phyloP scores from a whole-genome alignment of 2,797 vertebrate species.

The Lindbergichthys nudifrons region DNA sequence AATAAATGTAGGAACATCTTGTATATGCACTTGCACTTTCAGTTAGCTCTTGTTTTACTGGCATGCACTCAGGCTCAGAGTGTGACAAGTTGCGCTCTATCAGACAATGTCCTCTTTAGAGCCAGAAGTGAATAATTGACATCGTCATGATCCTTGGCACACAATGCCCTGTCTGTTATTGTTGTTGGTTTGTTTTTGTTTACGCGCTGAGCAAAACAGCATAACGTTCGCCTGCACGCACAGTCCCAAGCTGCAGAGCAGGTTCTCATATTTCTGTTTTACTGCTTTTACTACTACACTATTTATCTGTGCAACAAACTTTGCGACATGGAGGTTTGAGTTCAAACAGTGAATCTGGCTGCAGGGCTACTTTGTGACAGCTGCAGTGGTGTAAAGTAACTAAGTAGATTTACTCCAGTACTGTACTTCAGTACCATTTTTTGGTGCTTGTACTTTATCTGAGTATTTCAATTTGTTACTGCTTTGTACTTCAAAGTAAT shows the following conservation, averaged over 20 bases:
- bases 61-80: slow-evolving; percentile 56
- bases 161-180: slow-evolving; percentile 68
- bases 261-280: slow-evolving; percentile 61
- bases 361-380: slow-evolving; percentile 57
- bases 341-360: neutral
- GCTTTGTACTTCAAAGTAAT: no score
- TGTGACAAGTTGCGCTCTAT: slow-evolving; percentile 72
- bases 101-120: slow-evolving; percentile 76
- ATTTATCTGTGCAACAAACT: slow-evolving; percentile 11
- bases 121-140: slow-evolving; percentile 80
- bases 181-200: slow-evolving; percentile 75
- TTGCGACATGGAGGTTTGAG: neutral
- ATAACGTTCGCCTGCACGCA: slow-evolving; percentile 34
- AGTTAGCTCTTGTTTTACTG: slow-evolving; percentile 61
- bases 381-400: slow-evolving; percentile 41
- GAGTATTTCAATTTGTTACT: no score
- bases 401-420: no score
- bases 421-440: no score
- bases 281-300: neutral
- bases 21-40: slow-evolving; percentile 35
- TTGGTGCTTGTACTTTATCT: no score
- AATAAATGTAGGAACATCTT: neutral
- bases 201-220: slow-evolving; percentile 39
- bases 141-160: slow-evolving; percentile 71
- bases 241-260: slow-evolving; percentile 60